phyloP scores from a whole-genome alignment of 2,888 invertebrate genomes.

The Tholera decimalis region DNA sequence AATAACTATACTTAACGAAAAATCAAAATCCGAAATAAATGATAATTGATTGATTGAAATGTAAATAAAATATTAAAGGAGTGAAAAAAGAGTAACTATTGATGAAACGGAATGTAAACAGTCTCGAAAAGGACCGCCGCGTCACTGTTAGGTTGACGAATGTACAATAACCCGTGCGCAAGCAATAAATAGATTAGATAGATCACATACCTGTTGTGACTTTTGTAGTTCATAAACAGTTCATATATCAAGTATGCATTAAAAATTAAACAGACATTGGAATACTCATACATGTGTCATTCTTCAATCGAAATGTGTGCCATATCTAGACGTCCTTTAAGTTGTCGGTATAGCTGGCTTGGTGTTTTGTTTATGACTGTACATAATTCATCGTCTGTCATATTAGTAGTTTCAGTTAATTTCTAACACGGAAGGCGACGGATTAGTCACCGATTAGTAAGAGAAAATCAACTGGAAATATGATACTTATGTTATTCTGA shows the following conservation, averaged over 20 bases:
- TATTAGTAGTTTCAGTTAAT: slow-evolving; percentile 70
- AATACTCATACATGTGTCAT: background rate
- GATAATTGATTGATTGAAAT: background rate
- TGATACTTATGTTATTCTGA: slow-evolving; percentile 27
- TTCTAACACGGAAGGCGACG: slow-evolving; percentile 60
- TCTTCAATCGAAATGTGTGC: background rate
- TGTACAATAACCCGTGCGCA: too few species aligned
- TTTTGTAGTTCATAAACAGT: background rate
- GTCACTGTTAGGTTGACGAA: background rate
- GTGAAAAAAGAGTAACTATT: background rate
- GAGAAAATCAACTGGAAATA: slow-evolving; percentile 43
- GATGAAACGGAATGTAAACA: background rate
- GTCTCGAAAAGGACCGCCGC: background rate
- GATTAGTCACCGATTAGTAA: slow-evolving; percentile 48
- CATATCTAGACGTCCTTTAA: slow-evolving; percentile 9
- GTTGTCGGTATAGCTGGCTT: background rate
- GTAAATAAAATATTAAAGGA: background rate
- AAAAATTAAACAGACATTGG: background rate
- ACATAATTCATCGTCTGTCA: slow-evolving; percentile 74
- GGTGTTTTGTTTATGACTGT: slow-evolving; percentile 56
- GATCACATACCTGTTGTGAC: too few species aligned
- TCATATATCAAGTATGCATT: background rate
- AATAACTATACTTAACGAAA: background rate
- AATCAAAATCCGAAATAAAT: background rate
- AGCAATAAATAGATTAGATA: background rate